phyloP scores from a whole-genome alignment of 1,140 invertebrate genomes.

The Battus philenor region DNA sequence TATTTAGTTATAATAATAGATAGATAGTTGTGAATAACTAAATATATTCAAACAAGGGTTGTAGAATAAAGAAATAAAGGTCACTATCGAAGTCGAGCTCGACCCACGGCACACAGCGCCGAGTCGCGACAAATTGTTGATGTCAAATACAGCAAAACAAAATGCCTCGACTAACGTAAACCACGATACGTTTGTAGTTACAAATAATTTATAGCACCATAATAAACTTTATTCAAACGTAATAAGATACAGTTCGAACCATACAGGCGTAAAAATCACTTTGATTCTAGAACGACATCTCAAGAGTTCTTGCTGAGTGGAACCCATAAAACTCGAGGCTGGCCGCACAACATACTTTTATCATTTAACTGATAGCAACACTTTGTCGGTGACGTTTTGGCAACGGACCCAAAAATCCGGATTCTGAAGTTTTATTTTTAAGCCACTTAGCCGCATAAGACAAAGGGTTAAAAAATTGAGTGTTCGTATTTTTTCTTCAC shows the following conservation, averaged over 20 bases:
- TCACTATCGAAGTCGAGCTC: neutral
- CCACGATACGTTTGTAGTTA: conserved; percentile 2
- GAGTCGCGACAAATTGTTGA: conserved; percentile 7
- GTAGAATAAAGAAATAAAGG: conserved; percentile 1
- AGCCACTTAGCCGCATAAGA: no score
- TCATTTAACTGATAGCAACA: neutral
- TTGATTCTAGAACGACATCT: conserved; percentile 27
- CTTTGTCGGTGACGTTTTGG: neutral
- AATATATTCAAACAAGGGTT: neutral
- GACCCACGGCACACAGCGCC: neutral
- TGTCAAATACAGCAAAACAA: conserved; percentile 14
- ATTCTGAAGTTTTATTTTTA: no score
- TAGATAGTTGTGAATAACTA: no score
- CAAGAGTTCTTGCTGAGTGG: conserved; percentile 19
- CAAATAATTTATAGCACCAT: conserved; percentile 3
- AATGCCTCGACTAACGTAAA: conserved; percentile 7
- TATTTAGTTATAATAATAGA: no score
- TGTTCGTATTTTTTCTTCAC: no score
- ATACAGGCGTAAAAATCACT: conserved; percentile 6
- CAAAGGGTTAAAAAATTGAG: no score
- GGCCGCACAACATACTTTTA: conserved; percentile 8
- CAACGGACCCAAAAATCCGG: no score
- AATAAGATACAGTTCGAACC: conserved; percentile 1
- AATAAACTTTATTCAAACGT: conserved; percentile 11
- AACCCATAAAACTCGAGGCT: conserved; percentile 28